Percentiles rank a stretch among this genome's conserved stretches.
These are phyloP conservation scores for Lytechinus pictus DNA, from an alignment of 35 echinoderm and acorn worm genomes.

Conservation along the genomic window DNA sequence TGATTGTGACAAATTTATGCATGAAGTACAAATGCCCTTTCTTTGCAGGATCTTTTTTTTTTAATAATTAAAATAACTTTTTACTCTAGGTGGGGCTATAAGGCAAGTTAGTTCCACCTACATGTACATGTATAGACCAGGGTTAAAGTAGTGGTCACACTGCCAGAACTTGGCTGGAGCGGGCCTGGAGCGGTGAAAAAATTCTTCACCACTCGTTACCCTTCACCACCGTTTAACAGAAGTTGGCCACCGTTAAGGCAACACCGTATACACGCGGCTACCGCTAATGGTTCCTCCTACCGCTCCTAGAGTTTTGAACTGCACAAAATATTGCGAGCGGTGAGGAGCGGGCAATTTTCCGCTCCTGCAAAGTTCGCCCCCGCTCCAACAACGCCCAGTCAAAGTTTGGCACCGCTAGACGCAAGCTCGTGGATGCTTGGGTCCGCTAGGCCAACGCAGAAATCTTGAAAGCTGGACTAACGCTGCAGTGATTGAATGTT, in stretches of 20 bases:
- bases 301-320: slow-evolving; percentile 21
- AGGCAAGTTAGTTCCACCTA: too few species aligned
- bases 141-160: too few species aligned
- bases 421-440: slow-evolving; percentile 23
- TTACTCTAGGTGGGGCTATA: too few species aligned
- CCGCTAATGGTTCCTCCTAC: slow-evolving; percentile 37
- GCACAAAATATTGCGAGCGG: slow-evolving; percentile 31
- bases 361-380: slow-evolving; percentile 15
- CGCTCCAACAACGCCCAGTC: slow-evolving; percentile 32
- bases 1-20: too few species aligned
- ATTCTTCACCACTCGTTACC: slow-evolving; percentile 16
- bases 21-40: too few species aligned
- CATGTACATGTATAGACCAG: too few species aligned
- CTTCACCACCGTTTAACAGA: slow-evolving; percentile 32
- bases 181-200: slow-evolving; percentile 12
- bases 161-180: too few species aligned
- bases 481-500: too few species aligned
- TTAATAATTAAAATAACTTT: too few species aligned
- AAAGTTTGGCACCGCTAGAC: slow-evolving; percentile 40
- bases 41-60: too few species aligned
- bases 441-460: slow-evolving; percentile 10
- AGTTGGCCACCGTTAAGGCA: slow-evolving; percentile 41
- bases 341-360: slow-evolving; percentile 42
- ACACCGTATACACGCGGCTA: slow-evolving; percentile 25
- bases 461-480: not conserved